phyloP scores from a whole-genome alignment of 2,797 vertebrate species.

The Silurus lanzhouensis region DNA sequence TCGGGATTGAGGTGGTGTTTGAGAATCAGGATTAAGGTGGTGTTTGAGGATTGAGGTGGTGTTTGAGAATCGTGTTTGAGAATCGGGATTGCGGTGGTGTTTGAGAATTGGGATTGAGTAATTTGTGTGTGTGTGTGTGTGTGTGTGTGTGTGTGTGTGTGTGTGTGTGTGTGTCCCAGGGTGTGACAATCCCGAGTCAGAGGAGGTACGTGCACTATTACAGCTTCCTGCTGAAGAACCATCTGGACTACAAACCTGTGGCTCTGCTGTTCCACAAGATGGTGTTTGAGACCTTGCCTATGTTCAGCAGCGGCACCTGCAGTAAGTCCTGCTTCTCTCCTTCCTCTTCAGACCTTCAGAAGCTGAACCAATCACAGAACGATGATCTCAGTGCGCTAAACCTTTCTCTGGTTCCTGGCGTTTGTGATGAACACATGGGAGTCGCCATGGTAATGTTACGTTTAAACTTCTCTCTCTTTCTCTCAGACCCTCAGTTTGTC shows the following conservation, averaged over 20 bases:
- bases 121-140: neutral
- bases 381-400: neutral
- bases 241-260: constrained; percentile 97
- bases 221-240: constrained; percentile 98
- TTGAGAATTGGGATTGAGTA: too few relatives aligned
- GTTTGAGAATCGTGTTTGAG: too few relatives aligned
- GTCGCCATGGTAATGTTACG: neutral
- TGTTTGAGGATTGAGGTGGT: too few relatives aligned
- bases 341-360: neutral
- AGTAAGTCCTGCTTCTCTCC: constrained; percentile 82
- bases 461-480: neutral
- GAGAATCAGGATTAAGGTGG: too few relatives aligned
- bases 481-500: constrained; percentile 94
- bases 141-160: neutral
- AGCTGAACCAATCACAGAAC: neutral
- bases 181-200: constrained; percentile 99
- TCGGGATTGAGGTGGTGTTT: too few relatives aligned
- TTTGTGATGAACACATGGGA: neutral
- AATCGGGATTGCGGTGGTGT: too few relatives aligned
- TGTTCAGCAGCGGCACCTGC: constrained; percentile 99
- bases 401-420: too few relatives aligned
- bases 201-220: constrained; percentile 98
- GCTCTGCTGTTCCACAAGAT: constrained; percentile 99
- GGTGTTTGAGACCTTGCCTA: constrained; percentile 99
- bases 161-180: constrained; percentile 69